Percentiles rank a stretch among this genome's conserved stretches.
Evolutionary conservation across 2,888 invertebrate genomes (phyloP).

Genomic region (Anaspis maculata): DNA sequence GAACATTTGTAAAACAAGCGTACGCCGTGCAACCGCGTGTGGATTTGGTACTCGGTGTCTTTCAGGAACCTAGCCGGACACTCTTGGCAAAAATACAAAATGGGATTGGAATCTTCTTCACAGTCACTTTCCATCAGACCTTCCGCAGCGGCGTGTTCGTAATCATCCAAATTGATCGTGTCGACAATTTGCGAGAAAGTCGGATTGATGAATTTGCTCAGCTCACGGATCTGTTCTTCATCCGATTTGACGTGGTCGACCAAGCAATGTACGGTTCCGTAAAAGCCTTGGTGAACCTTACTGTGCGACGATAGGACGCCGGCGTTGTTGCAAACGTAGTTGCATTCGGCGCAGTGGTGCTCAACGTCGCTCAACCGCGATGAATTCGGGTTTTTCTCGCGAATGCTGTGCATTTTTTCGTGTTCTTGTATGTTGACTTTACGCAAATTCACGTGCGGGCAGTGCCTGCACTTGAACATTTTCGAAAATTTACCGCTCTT

Average conservation of each 20-base stretch:
- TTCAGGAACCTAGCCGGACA: conserved; percentile 80
- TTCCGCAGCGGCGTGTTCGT: conserved; percentile 20
- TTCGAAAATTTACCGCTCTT: conserved; percentile 65
- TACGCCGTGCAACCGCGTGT: conserved; percentile 61
- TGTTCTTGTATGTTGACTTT: conserved; percentile 75
- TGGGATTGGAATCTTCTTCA: conserved; percentile 2
- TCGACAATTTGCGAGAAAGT: conserved; percentile 6
- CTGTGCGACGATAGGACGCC: conserved; percentile 62
- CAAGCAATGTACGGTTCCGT: conserved; percentile 63
- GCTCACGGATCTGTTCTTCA: conserved; percentile 55
- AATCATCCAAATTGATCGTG: conserved; percentile 19
- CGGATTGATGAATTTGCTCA: conserved; percentile 28
- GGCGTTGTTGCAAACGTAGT: conserved; percentile 68
- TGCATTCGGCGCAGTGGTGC: conserved; percentile 68
- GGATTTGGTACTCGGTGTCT: conserved; percentile 64
- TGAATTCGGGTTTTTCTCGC: conserved; percentile 33
- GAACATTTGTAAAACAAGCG: conserved; percentile 60
- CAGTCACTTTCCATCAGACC: no score
- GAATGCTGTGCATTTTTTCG: conserved; percentile 65
- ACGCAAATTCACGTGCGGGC: conserved; percentile 76
- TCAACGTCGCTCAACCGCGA: conserved; percentile 44
- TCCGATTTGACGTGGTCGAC: conserved; percentile 59
- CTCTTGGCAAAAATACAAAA: conserved; percentile 68
- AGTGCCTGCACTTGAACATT: conserved; percentile 77
- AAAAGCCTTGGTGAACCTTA: conserved; percentile 65